phyloP scores from a whole-genome alignment of 2,888 invertebrate species.

The Trachelus iudaicus region DNA sequence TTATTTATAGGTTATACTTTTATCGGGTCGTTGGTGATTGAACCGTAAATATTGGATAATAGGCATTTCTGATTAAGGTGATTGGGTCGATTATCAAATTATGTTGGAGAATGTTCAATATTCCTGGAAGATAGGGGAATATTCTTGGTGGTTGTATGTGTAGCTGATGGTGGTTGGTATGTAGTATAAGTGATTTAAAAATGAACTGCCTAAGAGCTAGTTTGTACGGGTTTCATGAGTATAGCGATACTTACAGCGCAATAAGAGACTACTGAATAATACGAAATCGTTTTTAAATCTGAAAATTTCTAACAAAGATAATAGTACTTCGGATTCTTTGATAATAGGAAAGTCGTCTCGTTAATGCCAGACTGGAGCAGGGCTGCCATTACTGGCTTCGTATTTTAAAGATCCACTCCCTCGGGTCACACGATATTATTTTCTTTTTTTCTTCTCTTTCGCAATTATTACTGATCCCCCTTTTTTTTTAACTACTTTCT shows the following conservation, averaged over 20 bases:
- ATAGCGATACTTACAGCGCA: no score
- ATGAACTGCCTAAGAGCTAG: neutral
- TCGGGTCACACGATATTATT: conserved; percentile 7
- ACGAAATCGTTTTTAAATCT: neutral
- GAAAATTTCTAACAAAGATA: neutral
- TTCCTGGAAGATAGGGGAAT: neutral
- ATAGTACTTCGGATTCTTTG: neutral
- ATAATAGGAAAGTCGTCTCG: conserved; percentile 4
- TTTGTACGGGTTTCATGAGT: neutral
- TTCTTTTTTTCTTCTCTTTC: neutral
- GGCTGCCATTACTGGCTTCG: neutral
- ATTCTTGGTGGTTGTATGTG: neutral
- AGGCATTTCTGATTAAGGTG: neutral
- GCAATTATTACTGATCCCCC: conserved; percentile 2
- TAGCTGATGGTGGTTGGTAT: neutral
- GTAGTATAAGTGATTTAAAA: neutral
- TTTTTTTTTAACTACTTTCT: neutral
- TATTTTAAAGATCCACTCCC: conserved; percentile 22
- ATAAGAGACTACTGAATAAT: neutral
- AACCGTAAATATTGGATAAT: neutral
- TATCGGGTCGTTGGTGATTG: neutral
- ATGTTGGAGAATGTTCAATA: neutral
- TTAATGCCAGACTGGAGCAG: neutral
- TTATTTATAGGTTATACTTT: neutral
- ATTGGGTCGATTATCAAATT: neutral